A percentile compares a stretch with the other conserved stretches of the same genome.
phyloP scores from a whole-genome alignment of 2,797 vertebrate species.

The Pitangus sulphuratus region DNA sequence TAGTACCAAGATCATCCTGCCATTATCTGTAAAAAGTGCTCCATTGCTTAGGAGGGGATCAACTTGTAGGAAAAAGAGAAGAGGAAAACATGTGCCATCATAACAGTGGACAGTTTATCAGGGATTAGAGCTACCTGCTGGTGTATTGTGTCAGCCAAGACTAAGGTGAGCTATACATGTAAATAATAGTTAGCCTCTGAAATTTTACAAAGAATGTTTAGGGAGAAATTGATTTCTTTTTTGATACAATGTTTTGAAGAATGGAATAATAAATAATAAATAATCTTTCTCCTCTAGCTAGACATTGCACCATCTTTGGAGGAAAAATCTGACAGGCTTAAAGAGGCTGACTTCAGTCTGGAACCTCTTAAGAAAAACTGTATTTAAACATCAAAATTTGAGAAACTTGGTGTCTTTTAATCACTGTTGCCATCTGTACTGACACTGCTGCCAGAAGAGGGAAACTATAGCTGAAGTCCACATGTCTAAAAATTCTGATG shows the following conservation, averaged over 20 bases:
- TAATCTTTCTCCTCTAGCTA: neutral
- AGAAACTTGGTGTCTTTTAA: neutral
- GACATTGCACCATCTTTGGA: neutral
- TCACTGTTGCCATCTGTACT: neutral
- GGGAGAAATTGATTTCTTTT: neutral
- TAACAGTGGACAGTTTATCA: neutral
- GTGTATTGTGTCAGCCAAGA: neutral
- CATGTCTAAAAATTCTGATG: neutral
- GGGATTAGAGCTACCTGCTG: neutral
- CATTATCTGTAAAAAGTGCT: neutral
- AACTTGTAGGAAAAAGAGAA: neutral
- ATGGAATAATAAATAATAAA: neutral
- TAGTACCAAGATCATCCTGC: neutral
- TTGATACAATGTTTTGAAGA: neutral
- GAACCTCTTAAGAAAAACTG: neutral
- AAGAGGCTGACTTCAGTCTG: neutral
- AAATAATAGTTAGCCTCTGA: neutral
- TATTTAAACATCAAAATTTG: neutral
- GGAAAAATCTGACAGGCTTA: neutral
- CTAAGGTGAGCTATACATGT: neutral
- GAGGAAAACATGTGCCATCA: fast-evolving
- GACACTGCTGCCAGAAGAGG: neutral
- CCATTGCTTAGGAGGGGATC: neutral
- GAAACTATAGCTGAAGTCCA: neutral
- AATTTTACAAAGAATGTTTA: neutral